A percentile compares a stretch with the other conserved stretches of the same genome.
These are phyloP conservation scores for Macropodus opercularis DNA, from an alignment of 2,797 vertebrate species.

Conservation along the genomic window DNA sequence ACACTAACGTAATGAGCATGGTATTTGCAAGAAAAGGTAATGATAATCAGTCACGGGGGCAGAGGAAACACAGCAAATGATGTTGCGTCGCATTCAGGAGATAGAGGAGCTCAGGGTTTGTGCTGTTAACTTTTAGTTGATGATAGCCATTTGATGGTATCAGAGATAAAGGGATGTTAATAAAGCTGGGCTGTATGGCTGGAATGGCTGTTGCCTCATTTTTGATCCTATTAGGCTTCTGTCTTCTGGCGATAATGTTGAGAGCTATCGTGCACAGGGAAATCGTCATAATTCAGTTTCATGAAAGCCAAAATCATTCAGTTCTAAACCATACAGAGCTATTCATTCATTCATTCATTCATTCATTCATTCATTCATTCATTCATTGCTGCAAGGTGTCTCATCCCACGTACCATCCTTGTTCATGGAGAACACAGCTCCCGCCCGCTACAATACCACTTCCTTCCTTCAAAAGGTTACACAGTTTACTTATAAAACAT, in stretches of 20 bases:
- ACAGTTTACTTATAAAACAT: conserved; percentile 91
- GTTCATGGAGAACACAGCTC: conserved; percentile 59
- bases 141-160: conserved; percentile 79
- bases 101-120: conserved; percentile 77
- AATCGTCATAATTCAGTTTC: conserved; percentile 45
- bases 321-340: conserved; percentile 20
- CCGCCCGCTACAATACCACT: conserved; percentile 48
- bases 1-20: conserved; percentile 85
- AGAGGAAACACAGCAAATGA: conserved; percentile 77
- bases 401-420: too few relatives aligned
- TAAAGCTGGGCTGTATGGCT: conserved; percentile 65
- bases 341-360: too few relatives aligned
- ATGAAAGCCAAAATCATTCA: conserved; percentile 35
- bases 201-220: conserved; percentile 64
- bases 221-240: conserved; percentile 69
- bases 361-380: too few relatives aligned
- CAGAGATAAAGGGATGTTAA: conserved; percentile 78
- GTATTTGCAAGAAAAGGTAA: conserved; percentile 89
- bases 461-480: conserved; percentile 71
- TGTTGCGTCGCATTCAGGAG: conserved; percentile 75
- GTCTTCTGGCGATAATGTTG: conserved; percentile 65
- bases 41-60: conserved; percentile 85
- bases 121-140: conserved; percentile 81
- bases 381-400: too few relatives aligned
- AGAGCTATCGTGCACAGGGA: conserved; percentile 48